Conservation (phyloP, 2,888 invertebrate species). For the Cerceris rybyensis region DNA sequence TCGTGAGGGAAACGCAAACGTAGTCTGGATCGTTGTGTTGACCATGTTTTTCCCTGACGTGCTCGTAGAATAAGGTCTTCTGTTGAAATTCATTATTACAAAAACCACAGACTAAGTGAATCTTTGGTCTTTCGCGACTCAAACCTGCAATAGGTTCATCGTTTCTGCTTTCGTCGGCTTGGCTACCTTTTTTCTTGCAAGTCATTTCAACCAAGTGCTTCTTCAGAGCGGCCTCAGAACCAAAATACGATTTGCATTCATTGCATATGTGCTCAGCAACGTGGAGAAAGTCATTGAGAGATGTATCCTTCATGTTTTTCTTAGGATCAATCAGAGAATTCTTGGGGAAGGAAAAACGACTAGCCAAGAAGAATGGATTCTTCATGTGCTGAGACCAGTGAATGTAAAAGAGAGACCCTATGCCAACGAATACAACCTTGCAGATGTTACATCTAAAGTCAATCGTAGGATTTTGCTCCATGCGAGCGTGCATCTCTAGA, state of each 20-base stretch:
- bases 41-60: constrained; percentile 34
- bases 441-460: constrained; percentile 76
- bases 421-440: constrained; percentile 74
- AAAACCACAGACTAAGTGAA: constrained; percentile 50
- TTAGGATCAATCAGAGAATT: constrained; percentile 54
- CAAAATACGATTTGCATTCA: constrained; percentile 66
- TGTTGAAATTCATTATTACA: constrained; percentile 52
- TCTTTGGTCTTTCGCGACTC: not conserved
- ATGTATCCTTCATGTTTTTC: not conserved
- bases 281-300: constrained; percentile 65
- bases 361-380: constrained; percentile 70
- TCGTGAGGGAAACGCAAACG: constrained; percentile 24
- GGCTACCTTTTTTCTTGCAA: too few relatives aligned
- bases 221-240: constrained; percentile 53
- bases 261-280: constrained; percentile 75
- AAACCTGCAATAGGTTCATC: not conserved
- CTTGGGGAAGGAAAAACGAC: constrained; percentile 72
- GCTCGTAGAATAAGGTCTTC: constrained; percentile 50
- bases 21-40: constrained; percentile 23
- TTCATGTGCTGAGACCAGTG: constrained; percentile 75
- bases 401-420: constrained; percentile 70
- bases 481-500: constrained; percentile 65
- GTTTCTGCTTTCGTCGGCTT: not conserved
- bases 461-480: not conserved
- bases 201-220: constrained; percentile 4